phyloP scores from a whole-genome alignment of 2,797 vertebrate genomes.

The Centropyge bicolor region DNA sequence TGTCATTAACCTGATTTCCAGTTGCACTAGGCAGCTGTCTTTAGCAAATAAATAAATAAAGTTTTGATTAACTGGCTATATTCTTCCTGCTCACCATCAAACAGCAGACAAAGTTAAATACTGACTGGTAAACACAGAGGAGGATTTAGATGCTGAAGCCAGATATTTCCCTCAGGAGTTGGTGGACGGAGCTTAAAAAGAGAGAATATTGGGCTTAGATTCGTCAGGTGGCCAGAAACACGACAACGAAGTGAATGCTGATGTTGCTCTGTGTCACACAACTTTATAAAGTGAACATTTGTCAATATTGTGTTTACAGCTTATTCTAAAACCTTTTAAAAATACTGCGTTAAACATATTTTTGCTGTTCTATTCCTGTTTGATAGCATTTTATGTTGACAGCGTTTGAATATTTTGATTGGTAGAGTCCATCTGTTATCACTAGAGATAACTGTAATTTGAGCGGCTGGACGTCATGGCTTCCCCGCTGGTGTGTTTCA shows the following conservation, averaged over 20 bases:
- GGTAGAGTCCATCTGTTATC: neutral
- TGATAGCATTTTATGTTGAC: neutral
- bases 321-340: too few relatives aligned
- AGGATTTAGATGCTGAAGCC: neutral
- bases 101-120: neutral
- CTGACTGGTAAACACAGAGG: neutral
- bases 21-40: neutral
- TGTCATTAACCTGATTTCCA: neutral
- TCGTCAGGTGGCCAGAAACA: neutral
- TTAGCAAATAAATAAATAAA: neutral
- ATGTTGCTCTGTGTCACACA: too few relatives aligned
- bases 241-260: too few relatives aligned
- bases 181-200: neutral
- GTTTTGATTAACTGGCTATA: neutral
- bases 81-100: too few relatives aligned
- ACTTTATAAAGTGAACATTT: neutral
- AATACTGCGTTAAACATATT: neutral
- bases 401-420: neutral
- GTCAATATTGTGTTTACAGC: neutral
- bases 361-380: neutral
- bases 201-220: neutral
- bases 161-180: neutral
- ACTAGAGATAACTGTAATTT: conserved; percentile 19
- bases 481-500: conserved; percentile 10
- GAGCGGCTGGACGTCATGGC: neutral